Evolutionary conservation across 2,113 vertebrate species (phyloP).

Genomic region (Aix galericulata): DNA sequence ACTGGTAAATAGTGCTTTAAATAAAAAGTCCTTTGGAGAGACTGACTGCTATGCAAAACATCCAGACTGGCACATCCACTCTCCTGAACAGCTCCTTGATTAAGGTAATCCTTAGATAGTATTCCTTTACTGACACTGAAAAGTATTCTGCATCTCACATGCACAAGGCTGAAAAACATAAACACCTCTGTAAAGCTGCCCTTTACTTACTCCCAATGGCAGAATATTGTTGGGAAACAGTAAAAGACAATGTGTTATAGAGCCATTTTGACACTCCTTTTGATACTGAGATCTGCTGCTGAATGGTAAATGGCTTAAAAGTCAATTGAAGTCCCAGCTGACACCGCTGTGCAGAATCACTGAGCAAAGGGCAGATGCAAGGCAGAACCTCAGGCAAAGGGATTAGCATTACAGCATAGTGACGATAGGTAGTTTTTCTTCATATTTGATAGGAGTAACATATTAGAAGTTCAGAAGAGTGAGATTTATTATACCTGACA

Average conservation of each 20-base stretch:
- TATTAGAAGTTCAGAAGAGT: not conserved
- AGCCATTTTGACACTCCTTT: not conserved
- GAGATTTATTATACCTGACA: not conserved
- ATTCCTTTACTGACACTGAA: not conserved
- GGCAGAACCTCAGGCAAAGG: not conserved
- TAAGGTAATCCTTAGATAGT: not conserved
- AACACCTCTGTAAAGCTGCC: not conserved
- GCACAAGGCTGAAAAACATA: not conserved
- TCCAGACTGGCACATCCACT: not conserved
- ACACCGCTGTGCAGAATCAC: not conserved
- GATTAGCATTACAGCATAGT: not conserved
- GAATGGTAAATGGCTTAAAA: not conserved
- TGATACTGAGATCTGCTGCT: not conserved
- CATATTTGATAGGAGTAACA: not conserved
- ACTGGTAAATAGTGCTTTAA: not conserved
- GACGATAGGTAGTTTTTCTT: not conserved
- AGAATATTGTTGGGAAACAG: not conserved
- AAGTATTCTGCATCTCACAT: not conserved
- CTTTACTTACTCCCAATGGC: not conserved
- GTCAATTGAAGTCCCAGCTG: not conserved
- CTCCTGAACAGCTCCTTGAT: not conserved
- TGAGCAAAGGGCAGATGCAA: not conserved
- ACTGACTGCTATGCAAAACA: not conserved
- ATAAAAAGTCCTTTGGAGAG: not conserved
- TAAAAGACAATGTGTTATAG: too few species aligned